phyloP scores from a whole-genome alignment of 2,797 vertebrate species.

The Semaprochilodus insignis region DNA sequence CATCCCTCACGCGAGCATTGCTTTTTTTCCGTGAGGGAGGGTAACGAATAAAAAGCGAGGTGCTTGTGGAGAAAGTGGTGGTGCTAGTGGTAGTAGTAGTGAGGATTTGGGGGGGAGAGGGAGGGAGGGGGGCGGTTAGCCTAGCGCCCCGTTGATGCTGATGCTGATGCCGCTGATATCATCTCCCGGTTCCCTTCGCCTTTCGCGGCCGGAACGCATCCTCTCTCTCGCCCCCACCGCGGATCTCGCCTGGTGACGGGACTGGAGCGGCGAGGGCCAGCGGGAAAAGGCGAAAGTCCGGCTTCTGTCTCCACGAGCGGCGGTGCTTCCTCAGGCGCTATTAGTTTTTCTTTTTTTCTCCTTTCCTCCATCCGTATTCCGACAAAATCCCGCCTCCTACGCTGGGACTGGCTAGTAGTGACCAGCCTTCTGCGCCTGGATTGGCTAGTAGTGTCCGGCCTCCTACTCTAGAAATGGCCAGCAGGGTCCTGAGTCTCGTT shows the following conservation, averaged over 20 bases:
- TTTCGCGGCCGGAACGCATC: not conserved
- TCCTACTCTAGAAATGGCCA: not conserved
- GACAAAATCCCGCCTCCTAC: not conserved
- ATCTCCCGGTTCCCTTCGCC: slow-evolving; percentile 1
- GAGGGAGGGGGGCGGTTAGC: not conserved
- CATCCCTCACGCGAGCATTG: slow-evolving; percentile 81
- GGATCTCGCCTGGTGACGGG: not conserved
- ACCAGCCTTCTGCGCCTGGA: not conserved
- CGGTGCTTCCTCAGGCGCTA: slow-evolving; percentile 38
- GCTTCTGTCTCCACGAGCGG: slow-evolving; percentile 57
- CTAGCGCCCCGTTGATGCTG: slow-evolving; percentile 8
- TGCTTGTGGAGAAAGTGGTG: slow-evolving; percentile 78
- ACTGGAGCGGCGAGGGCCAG: not conserved
- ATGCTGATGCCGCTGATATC: not conserved
- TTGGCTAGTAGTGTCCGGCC: not conserved
- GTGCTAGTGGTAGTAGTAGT: slow-evolving; percentile 78
- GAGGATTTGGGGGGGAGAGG: slow-evolving; percentile 35
- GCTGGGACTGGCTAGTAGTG: not conserved
- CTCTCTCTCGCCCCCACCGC: not conserved
- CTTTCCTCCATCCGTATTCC: not conserved
- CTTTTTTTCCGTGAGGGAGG: slow-evolving; percentile 55
- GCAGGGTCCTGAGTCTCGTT: not conserved
- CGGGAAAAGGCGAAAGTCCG: slow-evolving; percentile 22
- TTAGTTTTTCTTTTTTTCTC: not conserved
- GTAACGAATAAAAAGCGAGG: slow-evolving; percentile 50